Conservation (phyloP, 2,888 invertebrate species). For the Miltochrista miniata region DNA sequence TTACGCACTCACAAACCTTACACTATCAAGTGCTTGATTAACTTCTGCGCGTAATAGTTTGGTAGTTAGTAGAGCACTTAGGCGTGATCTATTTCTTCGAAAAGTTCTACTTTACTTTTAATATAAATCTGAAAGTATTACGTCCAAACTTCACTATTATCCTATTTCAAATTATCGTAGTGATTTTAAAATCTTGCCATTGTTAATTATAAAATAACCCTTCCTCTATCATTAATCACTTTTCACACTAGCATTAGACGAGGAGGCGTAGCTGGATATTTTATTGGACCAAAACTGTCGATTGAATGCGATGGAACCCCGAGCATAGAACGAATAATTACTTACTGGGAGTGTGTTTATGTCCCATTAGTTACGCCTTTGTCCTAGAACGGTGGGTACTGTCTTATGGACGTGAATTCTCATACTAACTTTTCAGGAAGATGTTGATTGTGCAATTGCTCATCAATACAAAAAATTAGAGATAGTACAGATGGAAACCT, state of each 20-base stretch:
- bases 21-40: too few species aligned
- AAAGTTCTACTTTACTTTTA: not conserved
- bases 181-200: conserved; percentile 41
- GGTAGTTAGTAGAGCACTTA: too few species aligned
- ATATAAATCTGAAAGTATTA: too few species aligned
- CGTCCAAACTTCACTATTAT: too few species aligned
- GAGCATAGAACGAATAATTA: conserved; percentile 49
- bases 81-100: not conserved
- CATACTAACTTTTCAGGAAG: too few species aligned
- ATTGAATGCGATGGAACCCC: conserved; percentile 56
- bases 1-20: too few species aligned
- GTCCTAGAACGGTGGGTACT: conserved; percentile 33
- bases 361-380: conserved; percentile 80
- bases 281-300: conserved; percentile 71
- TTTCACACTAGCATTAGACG: conserved; percentile 39
- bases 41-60: too few species aligned
- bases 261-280: conserved; percentile 74
- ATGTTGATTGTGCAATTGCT: too few species aligned
- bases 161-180: conserved; percentile 20
- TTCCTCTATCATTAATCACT: conserved; percentile 43
- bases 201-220: conserved; percentile 39
- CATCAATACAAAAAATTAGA: too few species aligned
- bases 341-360: conserved; percentile 57
- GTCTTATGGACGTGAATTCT: not conserved
- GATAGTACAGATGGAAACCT: too few species aligned